These are phyloP conservation scores for Spheniscus humboldti DNA, from an alignment of 2,797 vertebrate species.

Conservation along the genomic window DNA sequence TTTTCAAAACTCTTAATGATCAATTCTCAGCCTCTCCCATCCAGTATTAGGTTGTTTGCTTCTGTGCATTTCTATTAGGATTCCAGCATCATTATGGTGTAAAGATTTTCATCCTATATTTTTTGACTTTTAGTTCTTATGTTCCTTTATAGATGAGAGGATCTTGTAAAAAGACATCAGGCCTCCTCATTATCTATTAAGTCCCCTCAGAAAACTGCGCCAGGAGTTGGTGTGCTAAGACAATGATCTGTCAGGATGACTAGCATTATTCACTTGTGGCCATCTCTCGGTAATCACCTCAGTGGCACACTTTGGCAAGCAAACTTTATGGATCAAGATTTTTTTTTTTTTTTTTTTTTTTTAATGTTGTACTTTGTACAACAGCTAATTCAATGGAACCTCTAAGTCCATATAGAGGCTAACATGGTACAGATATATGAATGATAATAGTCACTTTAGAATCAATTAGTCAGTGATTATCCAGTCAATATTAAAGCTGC, in stretches of 20 bases:
- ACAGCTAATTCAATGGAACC: not conserved
- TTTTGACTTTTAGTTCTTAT: not conserved
- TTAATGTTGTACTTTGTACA: not conserved
- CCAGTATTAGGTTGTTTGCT: not conserved
- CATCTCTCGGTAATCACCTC: fast-evolving
- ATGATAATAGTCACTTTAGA: not conserved
- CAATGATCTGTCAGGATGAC: not conserved
- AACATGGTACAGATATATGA: not conserved
- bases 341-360: not conserved
- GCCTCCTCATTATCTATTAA: not conserved
- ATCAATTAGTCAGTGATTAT: not conserved
- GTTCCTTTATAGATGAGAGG: not conserved
- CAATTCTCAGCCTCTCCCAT: not conserved
- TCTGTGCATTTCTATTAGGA: not conserved
- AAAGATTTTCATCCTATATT: not conserved
- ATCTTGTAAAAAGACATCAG: not conserved
- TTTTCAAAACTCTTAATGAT: not conserved
- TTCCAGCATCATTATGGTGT: not conserved
- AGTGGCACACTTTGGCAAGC: not conserved
- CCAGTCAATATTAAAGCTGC: not conserved
- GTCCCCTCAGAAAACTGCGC: not conserved
- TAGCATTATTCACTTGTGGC: not conserved
- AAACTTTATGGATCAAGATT: not conserved
- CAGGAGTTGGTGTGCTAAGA: not conserved
- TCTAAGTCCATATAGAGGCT: not conserved